phyloP scores from a whole-genome alignment of 2,888 invertebrate genomes.

The Thysanoteuthis rhombus region DNA sequence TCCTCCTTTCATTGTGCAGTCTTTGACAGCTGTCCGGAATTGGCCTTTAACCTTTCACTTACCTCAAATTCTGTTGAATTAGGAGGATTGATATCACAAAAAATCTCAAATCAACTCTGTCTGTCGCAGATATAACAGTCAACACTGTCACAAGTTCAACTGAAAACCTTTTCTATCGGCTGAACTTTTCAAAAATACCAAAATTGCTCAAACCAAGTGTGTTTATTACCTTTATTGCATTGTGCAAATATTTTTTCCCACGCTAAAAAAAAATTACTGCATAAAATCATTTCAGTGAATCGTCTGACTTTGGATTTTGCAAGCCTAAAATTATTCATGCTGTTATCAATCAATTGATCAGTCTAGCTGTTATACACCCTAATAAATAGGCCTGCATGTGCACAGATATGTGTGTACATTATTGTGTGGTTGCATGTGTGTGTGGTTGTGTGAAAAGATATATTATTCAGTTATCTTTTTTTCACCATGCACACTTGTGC shows the following conservation, averaged over 20 bases:
- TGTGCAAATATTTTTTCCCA: conserved; percentile 1
- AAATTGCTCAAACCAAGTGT: not conserved
- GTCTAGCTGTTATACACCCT: not conserved
- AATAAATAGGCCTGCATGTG: not conserved
- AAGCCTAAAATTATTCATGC: not conserved
- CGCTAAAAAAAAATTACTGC: not conserved
- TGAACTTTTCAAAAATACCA: not conserved
- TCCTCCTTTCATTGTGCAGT: not conserved
- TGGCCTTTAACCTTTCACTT: not conserved
- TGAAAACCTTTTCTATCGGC: not conserved
- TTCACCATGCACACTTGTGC: no score
- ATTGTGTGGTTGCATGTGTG: no score
- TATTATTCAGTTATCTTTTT: no score
- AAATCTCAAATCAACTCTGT: not conserved
- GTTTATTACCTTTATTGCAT: not conserved
- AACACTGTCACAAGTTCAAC: not conserved
- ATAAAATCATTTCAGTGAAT: not conserved
- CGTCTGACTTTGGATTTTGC: not conserved
- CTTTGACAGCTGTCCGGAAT: not conserved
- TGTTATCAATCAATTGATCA: not conserved
- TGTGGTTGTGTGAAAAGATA: no score
- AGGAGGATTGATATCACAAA: not conserved
- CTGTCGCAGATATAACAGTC: not conserved
- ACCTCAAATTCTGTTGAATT: not conserved
- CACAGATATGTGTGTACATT: not conserved